Base-by-base conservation (phyloP, 2,113 vertebrate genomes). In the Antigone vipio region DNA sequence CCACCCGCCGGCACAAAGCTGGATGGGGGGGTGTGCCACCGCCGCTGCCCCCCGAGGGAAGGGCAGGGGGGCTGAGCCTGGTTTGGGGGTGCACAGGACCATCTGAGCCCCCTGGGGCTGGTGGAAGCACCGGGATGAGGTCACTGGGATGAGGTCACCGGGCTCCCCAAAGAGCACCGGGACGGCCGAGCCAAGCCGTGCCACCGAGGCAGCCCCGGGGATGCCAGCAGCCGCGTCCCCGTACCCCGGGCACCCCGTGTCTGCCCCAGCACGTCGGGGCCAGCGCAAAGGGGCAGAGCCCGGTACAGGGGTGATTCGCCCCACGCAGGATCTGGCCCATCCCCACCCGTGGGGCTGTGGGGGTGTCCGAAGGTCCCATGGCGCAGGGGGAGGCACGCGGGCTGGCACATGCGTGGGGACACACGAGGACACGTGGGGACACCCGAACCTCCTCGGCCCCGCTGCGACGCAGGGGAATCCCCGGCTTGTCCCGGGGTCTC, bases 261-360 rank as follows among this genome's bases (percentile, higher is more conserved):
- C 34, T 8, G 0, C 58, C n/a, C 47, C 1, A 1, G 32, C 27
- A 26, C 3, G 0, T 8, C 1, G 1, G 44, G 24, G 47, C 5
- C 2, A 1, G 16, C 9, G 15, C 21, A 9, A 15, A 30, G 19
- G 32, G 66, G 62, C 53, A 63, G 32, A 52, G 16, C 49, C 32
- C 4, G 1, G 35, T 23, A 6, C 24, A 0, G 6, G 34, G 42
- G 15, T 15, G 76, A 35, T 64, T 58, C 32, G 8, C 40, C 35
- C 62, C 47, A 6, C 0, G 0, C 67, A n/a, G 75, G 49, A 69
- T 66, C 9, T 2, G 49, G 13, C 59, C 82, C 78, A 1, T 20
- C 23, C 38, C 53, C 82, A 6, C 12, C n/a, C 29, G 3, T 1
- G 18, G 89, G 67, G 59, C 34, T 59, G 44, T 4, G 26, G 26